These are phyloP conservation scores for Zeus faber DNA, from an alignment of 2,113 vertebrate species.

Conservation along the genomic window DNA sequence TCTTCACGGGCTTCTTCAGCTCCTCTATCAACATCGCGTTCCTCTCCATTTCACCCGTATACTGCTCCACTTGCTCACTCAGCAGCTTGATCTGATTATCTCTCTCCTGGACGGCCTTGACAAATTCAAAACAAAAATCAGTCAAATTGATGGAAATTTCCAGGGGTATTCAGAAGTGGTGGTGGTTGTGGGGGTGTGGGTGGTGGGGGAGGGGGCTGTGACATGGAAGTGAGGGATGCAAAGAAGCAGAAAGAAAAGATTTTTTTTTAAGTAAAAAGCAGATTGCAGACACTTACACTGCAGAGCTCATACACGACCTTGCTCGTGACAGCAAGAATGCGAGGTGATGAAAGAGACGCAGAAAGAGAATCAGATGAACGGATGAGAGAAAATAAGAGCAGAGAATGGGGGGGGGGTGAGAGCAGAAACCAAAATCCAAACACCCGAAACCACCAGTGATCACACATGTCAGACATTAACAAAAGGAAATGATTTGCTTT, in stretches of 20 bases:
- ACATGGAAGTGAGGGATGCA: constrained; percentile 10
- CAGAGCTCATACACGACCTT: constrained; percentile 81
- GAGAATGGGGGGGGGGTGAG: constrained; percentile 15
- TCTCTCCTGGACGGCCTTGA: constrained; percentile 86
- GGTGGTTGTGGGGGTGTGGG: not conserved
- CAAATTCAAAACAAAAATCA: constrained; percentile 1
- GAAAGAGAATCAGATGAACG: constrained; percentile 23
- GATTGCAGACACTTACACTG: constrained; percentile 66
- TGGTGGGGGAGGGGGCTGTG: constrained; percentile 4
- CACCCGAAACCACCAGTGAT: not conserved
- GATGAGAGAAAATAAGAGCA: constrained; percentile 27
- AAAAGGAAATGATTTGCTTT: too few relatives aligned
- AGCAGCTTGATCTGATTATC: constrained; percentile 91
- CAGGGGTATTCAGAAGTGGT: not conserved
- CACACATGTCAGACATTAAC: not conserved
- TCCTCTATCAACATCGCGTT: constrained; percentile 82
- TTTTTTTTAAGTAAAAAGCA: not conserved
- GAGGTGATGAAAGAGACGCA: constrained; percentile 22
- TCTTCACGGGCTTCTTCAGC: constrained; percentile 81
- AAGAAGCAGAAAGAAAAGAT: constrained; percentile 6
- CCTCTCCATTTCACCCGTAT: constrained; percentile 91
- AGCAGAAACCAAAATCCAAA: not conserved
- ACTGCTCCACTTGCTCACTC: constrained; percentile 86
- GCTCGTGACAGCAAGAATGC: constrained; percentile 33
- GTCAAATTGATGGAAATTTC: not conserved